These are phyloP conservation scores for Busseola fusca DNA, from an alignment of 2,888 invertebrate species.

Conservation along the genomic window DNA sequence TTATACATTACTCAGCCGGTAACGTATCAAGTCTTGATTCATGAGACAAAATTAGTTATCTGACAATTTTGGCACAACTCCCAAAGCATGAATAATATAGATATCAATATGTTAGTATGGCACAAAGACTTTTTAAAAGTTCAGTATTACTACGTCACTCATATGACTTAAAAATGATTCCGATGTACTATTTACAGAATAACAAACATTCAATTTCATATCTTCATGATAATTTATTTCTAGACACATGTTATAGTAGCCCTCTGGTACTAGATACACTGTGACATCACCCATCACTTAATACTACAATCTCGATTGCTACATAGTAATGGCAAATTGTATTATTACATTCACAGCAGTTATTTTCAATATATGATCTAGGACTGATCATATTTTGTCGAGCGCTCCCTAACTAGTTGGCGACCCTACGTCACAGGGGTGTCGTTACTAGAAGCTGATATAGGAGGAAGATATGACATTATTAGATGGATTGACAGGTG, in stretches of 20 bases:
- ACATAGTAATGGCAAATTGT: conserved; percentile 47
- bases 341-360: conserved; percentile 42
- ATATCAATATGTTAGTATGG: not conserved
- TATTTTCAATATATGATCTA: conserved; percentile 46
- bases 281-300: conserved; percentile 38
- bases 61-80: not conserved
- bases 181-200: not conserved
- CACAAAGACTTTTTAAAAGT: not conserved
- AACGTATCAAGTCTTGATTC: not conserved
- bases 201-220: not conserved
- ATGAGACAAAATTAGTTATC: not conserved
- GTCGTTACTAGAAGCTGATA: conserved; percentile 16
- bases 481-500: conserved; percentile 25
- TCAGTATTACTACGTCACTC: not conserved
- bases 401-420: conserved; percentile 31
- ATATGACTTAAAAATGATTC: not conserved
- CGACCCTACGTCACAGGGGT: conserved; percentile 16
- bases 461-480: conserved; percentile 10
- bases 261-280: conserved; percentile 13
- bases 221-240: not conserved
- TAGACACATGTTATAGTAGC: too few relatives aligned
- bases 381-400: conserved; percentile 38
- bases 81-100: not conserved
- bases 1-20: not conserved
- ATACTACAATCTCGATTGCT: conserved; percentile 42